Evolutionary conservation across 2,797 vertebrate genomes (phyloP).

Genomic region (Decapterus maruadsi): DNA sequence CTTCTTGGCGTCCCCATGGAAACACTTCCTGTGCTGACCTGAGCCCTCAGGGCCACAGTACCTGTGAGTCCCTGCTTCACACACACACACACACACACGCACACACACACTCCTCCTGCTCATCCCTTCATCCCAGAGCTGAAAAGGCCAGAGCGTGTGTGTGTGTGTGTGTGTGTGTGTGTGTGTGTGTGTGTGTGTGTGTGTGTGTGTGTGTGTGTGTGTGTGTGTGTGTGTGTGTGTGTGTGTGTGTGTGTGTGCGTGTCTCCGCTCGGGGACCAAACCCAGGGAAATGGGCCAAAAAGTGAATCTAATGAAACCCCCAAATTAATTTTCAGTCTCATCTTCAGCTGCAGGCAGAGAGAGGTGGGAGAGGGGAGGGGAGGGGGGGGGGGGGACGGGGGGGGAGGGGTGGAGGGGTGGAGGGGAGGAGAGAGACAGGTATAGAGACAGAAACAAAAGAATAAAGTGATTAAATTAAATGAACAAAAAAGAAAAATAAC

Average conservation of each 20-base stretch:
- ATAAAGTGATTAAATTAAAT: background rate
- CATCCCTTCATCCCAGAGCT: conserved; percentile 46
- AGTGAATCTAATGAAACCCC: conserved; percentile 83
- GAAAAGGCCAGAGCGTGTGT: conserved; percentile 34
- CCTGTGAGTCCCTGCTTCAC: background rate
- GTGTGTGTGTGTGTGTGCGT: conserved; percentile 8
- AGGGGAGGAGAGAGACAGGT: background rate
- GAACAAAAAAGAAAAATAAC: background rate
- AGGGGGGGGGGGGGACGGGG: background rate
- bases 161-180: conserved; percentile 13
- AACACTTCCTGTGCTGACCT: no score
- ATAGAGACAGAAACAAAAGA: conserved; percentile 19
- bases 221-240: conserved; percentile 15
- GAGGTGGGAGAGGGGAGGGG: background rate
- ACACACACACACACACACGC: conserved; percentile 24
- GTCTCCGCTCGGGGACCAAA: conserved; percentile 74
- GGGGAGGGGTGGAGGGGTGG: background rate
- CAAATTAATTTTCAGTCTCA: conserved; percentile 84
- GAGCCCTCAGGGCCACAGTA: no score
- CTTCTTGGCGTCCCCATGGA: no score
- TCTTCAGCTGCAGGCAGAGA: conserved; percentile 78
- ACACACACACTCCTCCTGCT: background rate
- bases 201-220: conserved; percentile 11
- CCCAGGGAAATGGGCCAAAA: conserved; percentile 83
- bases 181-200: conserved; percentile 10